Conservation (phyloP, 2,113 vertebrate genomes). For the Zosterops pallidus region DNA sequence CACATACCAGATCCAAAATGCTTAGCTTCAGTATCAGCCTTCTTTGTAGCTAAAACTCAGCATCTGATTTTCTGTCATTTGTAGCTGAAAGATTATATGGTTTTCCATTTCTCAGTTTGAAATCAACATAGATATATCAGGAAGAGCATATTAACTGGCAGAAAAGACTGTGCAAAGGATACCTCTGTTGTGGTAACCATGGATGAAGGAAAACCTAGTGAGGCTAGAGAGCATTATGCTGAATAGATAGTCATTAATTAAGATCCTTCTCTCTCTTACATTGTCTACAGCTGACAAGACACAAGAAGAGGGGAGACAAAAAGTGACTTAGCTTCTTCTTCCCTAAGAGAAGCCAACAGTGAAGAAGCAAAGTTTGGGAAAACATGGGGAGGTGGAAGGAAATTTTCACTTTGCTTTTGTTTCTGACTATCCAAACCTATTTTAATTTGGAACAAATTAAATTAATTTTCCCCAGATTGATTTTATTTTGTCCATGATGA, state of each 20-base stretch:
- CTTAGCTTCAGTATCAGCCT: neutral
- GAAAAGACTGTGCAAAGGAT: neutral
- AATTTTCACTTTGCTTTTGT: neutral
- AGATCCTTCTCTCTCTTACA: neutral
- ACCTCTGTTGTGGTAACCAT: neutral
- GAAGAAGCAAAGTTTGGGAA: neutral
- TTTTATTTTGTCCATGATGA: neutral
- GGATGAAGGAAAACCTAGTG: neutral
- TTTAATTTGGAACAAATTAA: neutral
- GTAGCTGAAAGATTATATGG: neutral
- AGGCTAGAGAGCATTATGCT: neutral
- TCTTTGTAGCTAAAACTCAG: neutral
- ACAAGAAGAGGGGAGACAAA: neutral
- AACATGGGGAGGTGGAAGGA: fast-evolving
- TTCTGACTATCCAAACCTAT: neutral
- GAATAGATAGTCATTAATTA: neutral
- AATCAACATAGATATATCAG: neutral
- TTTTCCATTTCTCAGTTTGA: neutral
- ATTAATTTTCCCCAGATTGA: neutral
- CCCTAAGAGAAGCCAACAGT: neutral
- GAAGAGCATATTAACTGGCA: neutral
- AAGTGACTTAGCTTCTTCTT: neutral
- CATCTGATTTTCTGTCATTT: neutral
- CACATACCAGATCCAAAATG: neutral
- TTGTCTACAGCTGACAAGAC: neutral